Evolutionary conservation across 2,797 vertebrate species (phyloP), one percentile per base, ranked within the genome.

Genomic region (Lepus oiostolus): DNA sequence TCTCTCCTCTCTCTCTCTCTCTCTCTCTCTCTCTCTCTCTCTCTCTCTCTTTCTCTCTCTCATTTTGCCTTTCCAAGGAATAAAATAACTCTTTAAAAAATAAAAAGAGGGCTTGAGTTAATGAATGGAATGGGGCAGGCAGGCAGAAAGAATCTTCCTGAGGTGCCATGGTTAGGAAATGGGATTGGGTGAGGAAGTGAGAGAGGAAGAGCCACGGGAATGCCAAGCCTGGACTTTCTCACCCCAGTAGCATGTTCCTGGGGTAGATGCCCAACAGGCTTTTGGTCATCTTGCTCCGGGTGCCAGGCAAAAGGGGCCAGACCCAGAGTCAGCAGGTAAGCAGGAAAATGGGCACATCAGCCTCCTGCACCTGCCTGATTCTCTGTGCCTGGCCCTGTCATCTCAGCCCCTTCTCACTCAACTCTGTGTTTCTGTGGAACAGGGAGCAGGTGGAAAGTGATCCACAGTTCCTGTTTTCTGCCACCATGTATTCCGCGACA

Each of bases 401-500:
- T 28, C 90, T 22, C 6, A 0, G 50, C 68, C 71, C 60, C 75
- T 60, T 72, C n/a, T 28, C 14, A 32, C 67, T 65, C 87, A 35
- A n/a, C 38, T 7, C 67, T 30, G 5, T 35, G 60, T 67, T 95
- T 60, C 30, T 65, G 32, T 17, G 65, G 42, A 83, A 52, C 52
- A 47, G 19, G 28, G 68, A 88, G 72, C 81, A 52, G 90, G 75
- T 72, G 72, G 70, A 85, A 85, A 68, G 58, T 54, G 88, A 86
- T 77, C 93, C 76, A 74, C 62, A 90, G 62, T 79, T 42, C 35
- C 81, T 92, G 8, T 72, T 88, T 95, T 93, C 85, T 91, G 85
- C 42, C 38, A 62, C 63, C 5, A 28, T 93, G 83, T 68, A 91
- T n/a, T 91, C 91, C 11, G 42, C 88, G 81, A 84, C 68, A 58